These are phyloP conservation scores for Heliopora coerulea DNA, from an alignment of 92 coral and sea anemone species.

Conservation along the genomic window DNA sequence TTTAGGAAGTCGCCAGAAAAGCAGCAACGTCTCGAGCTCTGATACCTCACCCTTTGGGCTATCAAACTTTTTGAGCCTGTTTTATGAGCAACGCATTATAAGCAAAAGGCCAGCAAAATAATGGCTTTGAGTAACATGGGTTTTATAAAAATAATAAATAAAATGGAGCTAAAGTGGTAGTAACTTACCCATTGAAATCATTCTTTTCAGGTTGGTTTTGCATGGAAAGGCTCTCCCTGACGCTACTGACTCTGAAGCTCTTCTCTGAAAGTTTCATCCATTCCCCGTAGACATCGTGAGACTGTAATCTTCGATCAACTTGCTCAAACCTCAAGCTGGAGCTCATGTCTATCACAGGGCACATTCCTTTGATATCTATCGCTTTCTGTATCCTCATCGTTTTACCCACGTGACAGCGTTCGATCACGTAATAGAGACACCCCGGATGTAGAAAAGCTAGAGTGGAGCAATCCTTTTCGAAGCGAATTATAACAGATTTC, in stretches of 20 bases:
- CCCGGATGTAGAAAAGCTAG: conserved; percentile 64
- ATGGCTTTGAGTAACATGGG: too few relatives aligned
- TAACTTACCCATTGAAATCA: not conserved
- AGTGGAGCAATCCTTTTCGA: conserved; percentile 38
- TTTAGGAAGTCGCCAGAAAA: too few relatives aligned
- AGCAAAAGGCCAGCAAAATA: too few relatives aligned
- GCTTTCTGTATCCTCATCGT: conserved; percentile 45
- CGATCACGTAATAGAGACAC: conserved; percentile 64
- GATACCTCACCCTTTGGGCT: too few relatives aligned
- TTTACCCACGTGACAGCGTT: conserved; percentile 32
- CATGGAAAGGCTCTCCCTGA: not conserved
- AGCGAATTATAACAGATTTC: conserved; percentile 55
- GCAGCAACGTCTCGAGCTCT: too few relatives aligned
- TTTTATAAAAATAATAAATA: too few relatives aligned
- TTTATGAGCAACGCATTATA: too few relatives aligned
- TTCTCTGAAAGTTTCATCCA: conserved; percentile 25
- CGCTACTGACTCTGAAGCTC: conserved; percentile 11
- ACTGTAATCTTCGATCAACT: conserved; percentile 9
- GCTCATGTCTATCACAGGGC: conserved; percentile 43
- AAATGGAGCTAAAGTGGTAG: too few relatives aligned
- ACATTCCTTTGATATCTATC: conserved; percentile 9
- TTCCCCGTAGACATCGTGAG: conserved; percentile 24
- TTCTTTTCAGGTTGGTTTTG: not conserved
- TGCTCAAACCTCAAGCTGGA: conserved; percentile 42
- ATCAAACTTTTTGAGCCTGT: too few relatives aligned